Conservation (phyloP, 2,797 vertebrate genomes). For the Lemur catta region DNA sequence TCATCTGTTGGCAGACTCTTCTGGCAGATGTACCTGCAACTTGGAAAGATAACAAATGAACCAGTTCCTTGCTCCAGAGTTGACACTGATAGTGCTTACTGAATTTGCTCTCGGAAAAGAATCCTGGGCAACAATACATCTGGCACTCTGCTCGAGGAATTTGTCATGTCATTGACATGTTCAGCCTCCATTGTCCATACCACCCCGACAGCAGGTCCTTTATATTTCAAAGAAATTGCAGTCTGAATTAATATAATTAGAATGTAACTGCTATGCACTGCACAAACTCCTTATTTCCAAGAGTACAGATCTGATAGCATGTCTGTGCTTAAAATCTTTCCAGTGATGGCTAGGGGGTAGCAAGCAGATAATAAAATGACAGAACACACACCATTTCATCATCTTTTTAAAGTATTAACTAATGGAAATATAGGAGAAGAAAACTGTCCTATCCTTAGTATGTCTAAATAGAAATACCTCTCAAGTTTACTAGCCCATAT, state of each 20-base stretch:
- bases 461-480: background rate
- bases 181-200: slow-evolving; percentile 77
- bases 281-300: slow-evolving; percentile 72
- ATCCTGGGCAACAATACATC: slow-evolving; percentile 67
- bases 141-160: slow-evolving; percentile 70
- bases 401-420: background rate
- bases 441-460: background rate
- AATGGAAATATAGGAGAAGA: slow-evolving; percentile 5
- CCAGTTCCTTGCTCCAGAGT: slow-evolving; percentile 48
- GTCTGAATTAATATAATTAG: slow-evolving; percentile 80
- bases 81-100: slow-evolving; percentile 50
- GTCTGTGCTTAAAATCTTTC: slow-evolving; percentile 26
- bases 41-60: slow-evolving; percentile 75
- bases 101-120: slow-evolving; percentile 66
- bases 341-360: background rate
- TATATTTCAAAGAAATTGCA: slow-evolving; percentile 78
- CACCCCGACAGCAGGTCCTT: slow-evolving; percentile 70
- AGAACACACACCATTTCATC: background rate
- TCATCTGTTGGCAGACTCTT: slow-evolving; percentile 74
- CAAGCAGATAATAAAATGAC: background rate
- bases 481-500: background rate
- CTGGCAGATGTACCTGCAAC: slow-evolving; percentile 74
- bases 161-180: slow-evolving; percentile 73
- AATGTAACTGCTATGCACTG: slow-evolving; percentile 72
- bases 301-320: slow-evolving; percentile 60